A percentile compares a stretch with the other conserved stretches of the same genome.
Conservation (phyloP, 2,888 invertebrate genomes). For the Pemphredon lugubris region DNA sequence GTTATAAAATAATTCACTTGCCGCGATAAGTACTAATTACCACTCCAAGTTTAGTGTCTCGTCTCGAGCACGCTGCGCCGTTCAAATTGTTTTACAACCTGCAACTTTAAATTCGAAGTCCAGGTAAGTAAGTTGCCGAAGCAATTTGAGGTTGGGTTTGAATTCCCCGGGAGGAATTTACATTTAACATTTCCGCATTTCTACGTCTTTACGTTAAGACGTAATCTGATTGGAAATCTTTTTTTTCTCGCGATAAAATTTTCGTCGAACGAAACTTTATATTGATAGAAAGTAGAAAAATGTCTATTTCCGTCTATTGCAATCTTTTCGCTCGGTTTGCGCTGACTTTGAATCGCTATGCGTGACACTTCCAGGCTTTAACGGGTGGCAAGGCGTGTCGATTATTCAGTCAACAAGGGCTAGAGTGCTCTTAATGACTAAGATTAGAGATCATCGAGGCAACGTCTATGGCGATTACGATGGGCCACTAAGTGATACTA, state of each 20-base stretch:
- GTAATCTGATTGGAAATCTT: too few species aligned
- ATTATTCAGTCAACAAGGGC: conserved; percentile 40
- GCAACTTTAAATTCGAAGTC: conserved; percentile 1
- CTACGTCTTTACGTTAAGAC: too few species aligned
- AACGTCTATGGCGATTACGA: too few species aligned
- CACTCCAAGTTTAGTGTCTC: neutral
- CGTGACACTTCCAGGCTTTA: conserved; percentile 17
- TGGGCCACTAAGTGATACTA: conserved; percentile 52
- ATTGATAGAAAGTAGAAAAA: too few species aligned
- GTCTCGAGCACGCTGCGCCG: neutral
- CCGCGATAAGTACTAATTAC: neutral
- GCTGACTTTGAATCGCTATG: too few species aligned
- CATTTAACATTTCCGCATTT: too few species aligned
- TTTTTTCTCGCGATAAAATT: too few species aligned
- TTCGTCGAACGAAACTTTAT: too few species aligned
- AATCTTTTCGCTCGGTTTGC: too few species aligned
- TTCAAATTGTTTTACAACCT: neutral
- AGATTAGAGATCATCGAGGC: too few species aligned
- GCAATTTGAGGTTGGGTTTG: conserved; percentile 15
- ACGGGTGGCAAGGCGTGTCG: conserved; percentile 20
- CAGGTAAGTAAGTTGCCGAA: conserved; percentile 15
- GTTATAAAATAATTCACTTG: neutral
- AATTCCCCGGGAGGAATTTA: too few species aligned
- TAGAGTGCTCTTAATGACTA: conserved; percentile 44
- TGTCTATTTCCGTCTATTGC: too few species aligned